phyloP scores from a whole-genome alignment of 2,797 vertebrate species.

The Sorex maritimensis region DNA sequence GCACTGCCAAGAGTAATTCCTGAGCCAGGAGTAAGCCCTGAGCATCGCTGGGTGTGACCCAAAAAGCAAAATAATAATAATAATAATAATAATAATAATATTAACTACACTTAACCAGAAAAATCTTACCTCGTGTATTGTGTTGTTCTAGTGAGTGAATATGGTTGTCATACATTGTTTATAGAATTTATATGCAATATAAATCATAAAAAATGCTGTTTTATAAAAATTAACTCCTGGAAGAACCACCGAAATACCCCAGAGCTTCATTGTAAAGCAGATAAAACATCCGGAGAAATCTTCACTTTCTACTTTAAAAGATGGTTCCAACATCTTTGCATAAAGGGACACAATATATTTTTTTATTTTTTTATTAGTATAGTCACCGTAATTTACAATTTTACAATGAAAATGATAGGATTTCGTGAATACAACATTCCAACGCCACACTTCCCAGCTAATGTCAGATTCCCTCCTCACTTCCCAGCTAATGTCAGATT shows the following conservation, averaged over 20 bases:
- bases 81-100: neutral
- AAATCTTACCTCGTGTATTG: neutral
- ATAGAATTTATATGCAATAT: neutral
- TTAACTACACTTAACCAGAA: constrained; percentile 34
- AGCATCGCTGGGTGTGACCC: too few species aligned
- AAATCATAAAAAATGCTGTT: neutral
- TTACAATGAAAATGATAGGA: too few species aligned
- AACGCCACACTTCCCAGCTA: too few species aligned
- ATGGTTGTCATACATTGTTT: neutral
- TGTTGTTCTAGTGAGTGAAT: neutral
- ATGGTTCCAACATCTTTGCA: constrained; percentile 6
- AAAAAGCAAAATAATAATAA: too few species aligned
- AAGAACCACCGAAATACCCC: neutral
- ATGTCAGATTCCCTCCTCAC: too few species aligned
- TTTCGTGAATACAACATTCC: too few species aligned
- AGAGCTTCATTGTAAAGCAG: neutral
- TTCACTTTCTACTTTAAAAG: constrained; percentile 25
- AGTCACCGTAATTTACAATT: too few species aligned
- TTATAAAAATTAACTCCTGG: neutral
- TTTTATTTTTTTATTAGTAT: too few species aligned
- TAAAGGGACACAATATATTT: neutral
- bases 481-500: too few species aligned
- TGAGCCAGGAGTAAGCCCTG: too few species aligned
- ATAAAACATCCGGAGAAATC: neutral
- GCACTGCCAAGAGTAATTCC: too few species aligned